Base-by-base conservation (phyloP, 2,888 invertebrate species). In the Cordilura impudica region DNA sequence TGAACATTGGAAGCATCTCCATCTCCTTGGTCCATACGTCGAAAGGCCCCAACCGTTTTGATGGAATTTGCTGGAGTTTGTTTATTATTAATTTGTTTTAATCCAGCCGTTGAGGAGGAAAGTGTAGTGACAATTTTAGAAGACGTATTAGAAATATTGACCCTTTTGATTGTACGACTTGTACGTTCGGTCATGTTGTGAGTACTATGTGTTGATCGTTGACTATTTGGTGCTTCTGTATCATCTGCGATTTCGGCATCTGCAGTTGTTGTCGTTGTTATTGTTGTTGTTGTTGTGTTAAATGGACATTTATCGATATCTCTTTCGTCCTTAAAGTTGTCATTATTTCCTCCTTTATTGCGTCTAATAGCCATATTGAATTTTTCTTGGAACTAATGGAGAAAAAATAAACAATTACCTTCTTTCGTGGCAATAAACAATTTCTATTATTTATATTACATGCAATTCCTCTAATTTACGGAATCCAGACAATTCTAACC, bases 381-480 rank as follows among this genome's bases (percentile, higher is more conserved):
- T 51, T 84, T 84, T 29, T 84, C 83, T 12, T 82, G 82, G 12
- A 83, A 45, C 83, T 85, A 47, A 45, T 19, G 8, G 12, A 39
- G 35, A n/a, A n/a, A 8, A 66, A 39, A 67, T 6, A 49, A 12
- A 35, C 10, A 51, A 47, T 47, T 47, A 4, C 26, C 3, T 26
- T 26, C 3, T 26, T 26, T 26, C 6, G 3, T 26, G 6, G 6
- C 26, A 26, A 26, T 26, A 26, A 26, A 26, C 3, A 39, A 6
- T 3, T 39, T 39, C 2, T 39, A 6, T 39, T 39, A 10, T 16
- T 7, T 21, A 47, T 18, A 43, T 79, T 70, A 88, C 88, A 69
- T 86, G 83, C 2, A 87, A 79, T 70, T 88, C 88, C 21, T 89
- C 89, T 43, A 89, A 72, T 78, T 89, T 88, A 3, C 86, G 84